Conservation (phyloP, 2,797 vertebrate genomes). For the Silurus aristotelis region DNA sequence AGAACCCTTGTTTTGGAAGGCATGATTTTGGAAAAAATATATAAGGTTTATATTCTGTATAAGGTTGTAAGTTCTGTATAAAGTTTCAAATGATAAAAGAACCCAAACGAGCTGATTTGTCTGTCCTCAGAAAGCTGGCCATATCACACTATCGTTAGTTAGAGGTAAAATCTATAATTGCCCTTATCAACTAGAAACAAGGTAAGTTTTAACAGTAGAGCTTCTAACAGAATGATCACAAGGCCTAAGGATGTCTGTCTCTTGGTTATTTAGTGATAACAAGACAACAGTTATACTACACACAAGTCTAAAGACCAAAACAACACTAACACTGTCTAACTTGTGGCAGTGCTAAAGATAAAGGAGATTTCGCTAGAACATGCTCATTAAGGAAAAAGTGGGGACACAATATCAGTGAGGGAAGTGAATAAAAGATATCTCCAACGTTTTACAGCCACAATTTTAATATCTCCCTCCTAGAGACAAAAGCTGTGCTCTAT, state of each 20-base stretch:
- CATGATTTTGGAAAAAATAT: not conserved
- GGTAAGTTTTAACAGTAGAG: conserved; percentile 32
- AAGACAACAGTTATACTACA: conserved; percentile 39
- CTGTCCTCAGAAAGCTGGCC: not conserved
- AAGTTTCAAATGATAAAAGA: not conserved
- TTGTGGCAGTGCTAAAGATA: not conserved
- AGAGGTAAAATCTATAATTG: conserved; percentile 16
- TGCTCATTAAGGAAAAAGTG: not conserved
- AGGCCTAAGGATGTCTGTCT: not conserved
- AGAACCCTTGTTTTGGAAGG: not conserved
- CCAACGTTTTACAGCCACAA: conserved; percentile 9
- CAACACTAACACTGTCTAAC: conserved; percentile 22
- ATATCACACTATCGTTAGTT: not conserved
- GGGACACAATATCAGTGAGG: not conserved
- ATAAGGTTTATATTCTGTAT: too few species aligned
- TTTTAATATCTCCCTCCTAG: conserved; percentile 29
- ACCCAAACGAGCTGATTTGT: not conserved
- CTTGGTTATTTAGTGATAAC: conserved; percentile 47
- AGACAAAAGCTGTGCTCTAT: conserved; percentile 33
- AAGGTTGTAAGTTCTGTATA: too few species aligned
- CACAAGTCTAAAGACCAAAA: conserved; percentile 36
- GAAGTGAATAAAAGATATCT: not conserved
- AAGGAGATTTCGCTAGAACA: conserved; percentile 6
- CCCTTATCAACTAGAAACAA: not conserved
- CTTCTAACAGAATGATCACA: conserved; percentile 40